Evolutionary conservation across 2,113 vertebrate species (phyloP).

Genomic region (Sturnus vulgaris): DNA sequence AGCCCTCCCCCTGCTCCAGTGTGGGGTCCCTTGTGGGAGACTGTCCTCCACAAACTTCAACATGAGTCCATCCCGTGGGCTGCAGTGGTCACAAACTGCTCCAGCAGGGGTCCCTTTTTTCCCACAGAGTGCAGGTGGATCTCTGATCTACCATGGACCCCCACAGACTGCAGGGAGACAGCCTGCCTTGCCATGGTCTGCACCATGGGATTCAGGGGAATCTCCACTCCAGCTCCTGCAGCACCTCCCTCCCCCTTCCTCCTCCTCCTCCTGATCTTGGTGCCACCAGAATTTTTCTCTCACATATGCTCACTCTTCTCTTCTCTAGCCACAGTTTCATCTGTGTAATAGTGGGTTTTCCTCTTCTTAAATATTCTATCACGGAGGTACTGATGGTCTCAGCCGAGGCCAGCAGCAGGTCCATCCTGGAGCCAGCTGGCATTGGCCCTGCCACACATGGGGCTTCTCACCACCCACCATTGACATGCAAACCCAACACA

Average conservation of each 20-base stretch:
- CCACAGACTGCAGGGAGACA: not conserved
- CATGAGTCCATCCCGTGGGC: not conserved
- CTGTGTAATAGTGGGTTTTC: not conserved
- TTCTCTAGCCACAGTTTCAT: not conserved
- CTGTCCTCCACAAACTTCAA: no score
- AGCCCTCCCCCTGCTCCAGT: not conserved
- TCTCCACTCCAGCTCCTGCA: not conserved
- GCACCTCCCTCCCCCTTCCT: not conserved
- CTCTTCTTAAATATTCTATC: not conserved
- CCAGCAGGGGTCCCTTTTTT: not conserved
- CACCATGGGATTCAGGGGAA: not conserved
- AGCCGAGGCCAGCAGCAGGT: accelerated
- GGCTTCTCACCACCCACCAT: not conserved
- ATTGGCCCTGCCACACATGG: not conserved
- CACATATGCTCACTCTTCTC: not conserved
- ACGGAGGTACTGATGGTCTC: not conserved
- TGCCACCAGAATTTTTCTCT: not conserved
- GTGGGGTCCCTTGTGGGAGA: not conserved
- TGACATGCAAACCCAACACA: not conserved
- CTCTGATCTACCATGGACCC: not conserved
- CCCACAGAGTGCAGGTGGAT: not conserved
- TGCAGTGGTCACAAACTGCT: not conserved
- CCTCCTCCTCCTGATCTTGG: no score
- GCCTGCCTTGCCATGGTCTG: not conserved
- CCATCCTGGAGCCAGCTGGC: accelerated